Conservation (phyloP, 2,888 invertebrate species). For the Conops quadrifasciatus region DNA sequence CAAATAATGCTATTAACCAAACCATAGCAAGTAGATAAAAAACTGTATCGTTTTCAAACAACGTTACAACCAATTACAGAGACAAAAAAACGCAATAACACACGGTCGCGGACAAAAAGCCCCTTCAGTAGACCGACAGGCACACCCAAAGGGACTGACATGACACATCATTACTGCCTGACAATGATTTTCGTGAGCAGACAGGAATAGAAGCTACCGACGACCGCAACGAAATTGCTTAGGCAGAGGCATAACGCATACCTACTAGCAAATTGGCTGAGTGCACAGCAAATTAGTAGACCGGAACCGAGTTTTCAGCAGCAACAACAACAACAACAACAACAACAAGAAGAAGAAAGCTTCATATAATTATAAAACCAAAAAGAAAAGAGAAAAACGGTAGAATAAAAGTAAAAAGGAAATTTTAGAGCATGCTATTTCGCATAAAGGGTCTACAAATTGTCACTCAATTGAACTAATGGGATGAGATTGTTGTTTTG, state of each 20-base stretch:
- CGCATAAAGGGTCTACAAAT: conserved; percentile 10
- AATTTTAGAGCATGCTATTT: too few species aligned
- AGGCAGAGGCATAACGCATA: not conserved
- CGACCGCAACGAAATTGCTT: not conserved
- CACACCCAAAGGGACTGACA: not conserved
- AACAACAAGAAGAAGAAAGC: not conserved
- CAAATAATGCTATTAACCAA: too few species aligned
- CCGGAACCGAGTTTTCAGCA: conserved; percentile 13
- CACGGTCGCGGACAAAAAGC: too few species aligned
- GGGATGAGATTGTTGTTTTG: not conserved
- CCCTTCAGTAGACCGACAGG: not conserved
- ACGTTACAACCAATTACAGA: too few species aligned
- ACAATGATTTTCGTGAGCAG: too few species aligned
- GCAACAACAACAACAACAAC: not conserved
- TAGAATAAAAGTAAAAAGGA: not conserved
- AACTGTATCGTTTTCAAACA: too few species aligned
- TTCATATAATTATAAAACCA: not conserved
- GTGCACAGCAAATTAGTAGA: not conserved
- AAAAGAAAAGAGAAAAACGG: not conserved
- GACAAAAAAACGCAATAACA: too few species aligned
- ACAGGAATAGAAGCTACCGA: not conserved
- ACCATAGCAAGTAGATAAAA: too few species aligned
- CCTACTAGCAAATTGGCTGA: not conserved
- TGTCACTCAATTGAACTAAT: conserved; percentile 19
- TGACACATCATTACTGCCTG: conserved; percentile 5